These are phyloP conservation scores for Carettochelys insculpta DNA, from an alignment of 2,113 vertebrate species.

Conservation along the genomic window DNA sequence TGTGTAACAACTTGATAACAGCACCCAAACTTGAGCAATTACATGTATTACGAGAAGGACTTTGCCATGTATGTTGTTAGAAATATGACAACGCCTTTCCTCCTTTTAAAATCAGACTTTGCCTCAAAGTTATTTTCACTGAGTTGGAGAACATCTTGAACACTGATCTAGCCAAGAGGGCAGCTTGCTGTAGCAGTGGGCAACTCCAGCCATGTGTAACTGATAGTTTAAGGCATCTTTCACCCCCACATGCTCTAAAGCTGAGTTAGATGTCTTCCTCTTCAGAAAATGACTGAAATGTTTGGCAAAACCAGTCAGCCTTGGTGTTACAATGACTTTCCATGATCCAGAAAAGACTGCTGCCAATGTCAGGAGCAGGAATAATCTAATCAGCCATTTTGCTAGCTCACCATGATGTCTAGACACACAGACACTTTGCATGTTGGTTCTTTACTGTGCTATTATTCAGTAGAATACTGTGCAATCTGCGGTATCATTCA, in stretches of 20 bases:
- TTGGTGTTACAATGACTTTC: not conserved
- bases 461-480: not conserved
- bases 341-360: not conserved
- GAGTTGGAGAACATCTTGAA: not conserved
- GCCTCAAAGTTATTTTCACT: not conserved
- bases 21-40: not conserved
- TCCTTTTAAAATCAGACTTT: not conserved
- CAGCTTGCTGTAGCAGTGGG: not conserved
- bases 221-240: not conserved
- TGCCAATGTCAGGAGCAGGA: not conserved
- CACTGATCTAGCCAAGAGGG: not conserved
- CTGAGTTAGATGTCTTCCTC: too few relatives aligned
- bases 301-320: not conserved
- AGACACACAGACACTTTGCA: not conserved
- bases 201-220: not conserved
- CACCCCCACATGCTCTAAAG: too few relatives aligned
- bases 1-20: not conserved
- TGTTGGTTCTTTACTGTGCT: not conserved
- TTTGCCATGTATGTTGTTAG: not conserved
- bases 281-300: not conserved
- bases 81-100: not conserved
- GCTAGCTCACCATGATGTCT: not conserved
- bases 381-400: not conserved
- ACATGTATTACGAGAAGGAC: not conserved
- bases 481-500: not conserved